phyloP scores from a whole-genome alignment of 2,888 invertebrate genomes.

The Drosophila conformis region DNA sequence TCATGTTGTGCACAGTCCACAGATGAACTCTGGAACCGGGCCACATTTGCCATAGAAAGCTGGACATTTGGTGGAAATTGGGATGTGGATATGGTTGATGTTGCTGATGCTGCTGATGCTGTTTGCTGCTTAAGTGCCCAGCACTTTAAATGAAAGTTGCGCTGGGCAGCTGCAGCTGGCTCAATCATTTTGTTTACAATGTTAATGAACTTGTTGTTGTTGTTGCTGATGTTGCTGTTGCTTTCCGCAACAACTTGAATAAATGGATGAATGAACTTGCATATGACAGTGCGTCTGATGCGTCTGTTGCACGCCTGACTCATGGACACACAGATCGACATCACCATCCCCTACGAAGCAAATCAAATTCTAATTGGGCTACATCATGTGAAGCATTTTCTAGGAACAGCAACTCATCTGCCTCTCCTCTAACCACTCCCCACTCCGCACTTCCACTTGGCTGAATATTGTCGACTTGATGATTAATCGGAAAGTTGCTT shows the following conservation, averaged over 20 bases:
- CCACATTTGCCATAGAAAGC: constrained; percentile 7
- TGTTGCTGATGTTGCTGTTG: not conserved
- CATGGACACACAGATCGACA: constrained; percentile 8
- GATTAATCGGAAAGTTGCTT: constrained; percentile 51
- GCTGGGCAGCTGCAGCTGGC: constrained; percentile 15
- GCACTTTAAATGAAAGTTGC: constrained; percentile 48
- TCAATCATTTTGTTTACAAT: constrained; percentile 68
- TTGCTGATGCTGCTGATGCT: constrained; percentile 7
- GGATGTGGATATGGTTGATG: constrained; percentile 12
- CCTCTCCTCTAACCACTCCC: not conserved
- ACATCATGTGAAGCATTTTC: constrained; percentile 17
- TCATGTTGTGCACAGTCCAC: constrained; percentile 24
- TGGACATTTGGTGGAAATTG: constrained; percentile 15
- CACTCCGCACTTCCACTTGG: not conserved
- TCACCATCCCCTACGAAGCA: not conserved
- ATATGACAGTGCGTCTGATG: constrained; percentile 23
- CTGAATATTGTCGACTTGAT: constrained; percentile 21
- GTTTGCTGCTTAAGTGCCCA: constrained; percentile 46
- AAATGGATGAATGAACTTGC: constrained; percentile 45
- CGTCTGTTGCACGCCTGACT: constrained; percentile 26
- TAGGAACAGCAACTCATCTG: constrained; percentile 26
- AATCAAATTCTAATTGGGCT: constrained; percentile 5
- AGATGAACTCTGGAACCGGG: constrained; percentile 40
- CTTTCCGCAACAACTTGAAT: constrained; percentile 16
- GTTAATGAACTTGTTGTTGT: constrained; percentile 51